These are phyloP conservation scores for Drosophila meridiana DNA, from an alignment of 2,888 invertebrate genomes.

Conservation along the genomic window DNA sequence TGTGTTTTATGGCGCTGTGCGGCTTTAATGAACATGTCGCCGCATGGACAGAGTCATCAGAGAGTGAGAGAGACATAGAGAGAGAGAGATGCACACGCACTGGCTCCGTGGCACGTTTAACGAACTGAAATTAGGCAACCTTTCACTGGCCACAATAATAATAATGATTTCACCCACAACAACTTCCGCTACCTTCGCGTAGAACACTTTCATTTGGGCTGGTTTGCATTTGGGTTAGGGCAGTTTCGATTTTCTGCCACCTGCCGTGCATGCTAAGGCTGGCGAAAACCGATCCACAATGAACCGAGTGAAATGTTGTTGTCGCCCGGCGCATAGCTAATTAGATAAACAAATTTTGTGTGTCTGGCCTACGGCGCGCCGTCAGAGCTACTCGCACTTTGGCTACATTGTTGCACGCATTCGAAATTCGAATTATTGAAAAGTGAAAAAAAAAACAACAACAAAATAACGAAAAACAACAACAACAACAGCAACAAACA, in stretches of 20 bases:
- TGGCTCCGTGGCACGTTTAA: conserved; percentile 31
- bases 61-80: conserved; percentile 7
- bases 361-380: conserved; percentile 31
- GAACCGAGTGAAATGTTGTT: conserved; percentile 57
- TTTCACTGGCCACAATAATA: conserved; percentile 58
- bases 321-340: conserved; percentile 72
- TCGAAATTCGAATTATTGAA: conserved; percentile 74
- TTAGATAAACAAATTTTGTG: conserved; percentile 75
- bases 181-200: conserved; percentile 42
- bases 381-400: conserved; percentile 16
- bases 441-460: conserved; percentile 60
- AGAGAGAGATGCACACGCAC: not conserved
- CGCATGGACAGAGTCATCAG: conserved; percentile 63
- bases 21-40: conserved; percentile 73
- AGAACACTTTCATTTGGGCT: conserved; percentile 67
- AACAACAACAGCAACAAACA: conserved; percentile 13
- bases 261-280: conserved; percentile 63
- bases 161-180: conserved; percentile 67
- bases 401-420: conserved; percentile 76
- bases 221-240: conserved; percentile 71
- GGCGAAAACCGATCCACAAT: conserved; percentile 60
- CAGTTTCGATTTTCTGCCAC: conserved; percentile 57
- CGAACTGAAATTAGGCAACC: conserved; percentile 63
- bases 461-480: conserved; percentile 3
- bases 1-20: conserved; percentile 27